Conservation (phyloP, 2,888 invertebrate genomes). For the Drosophila rellima region DNA sequence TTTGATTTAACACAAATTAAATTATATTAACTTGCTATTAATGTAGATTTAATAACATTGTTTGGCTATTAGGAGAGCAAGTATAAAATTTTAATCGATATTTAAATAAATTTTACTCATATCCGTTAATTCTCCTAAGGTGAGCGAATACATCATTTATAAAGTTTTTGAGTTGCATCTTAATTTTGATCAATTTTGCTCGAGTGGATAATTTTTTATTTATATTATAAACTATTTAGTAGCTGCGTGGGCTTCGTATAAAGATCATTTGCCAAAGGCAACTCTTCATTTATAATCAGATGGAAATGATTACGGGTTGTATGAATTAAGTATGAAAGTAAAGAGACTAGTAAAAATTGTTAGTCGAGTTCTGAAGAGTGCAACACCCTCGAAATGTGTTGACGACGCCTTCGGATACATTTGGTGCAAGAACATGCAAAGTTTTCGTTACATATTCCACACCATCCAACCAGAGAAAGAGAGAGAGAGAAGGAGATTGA, state of each 20-base stretch:
- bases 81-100: too few relatives aligned
- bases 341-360: slow-evolving; percentile 10
- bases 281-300: slow-evolving; percentile 14
- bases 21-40: too few relatives aligned
- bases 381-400: slow-evolving; percentile 54
- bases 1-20: too few relatives aligned
- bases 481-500: neutral
- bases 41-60: too few relatives aligned
- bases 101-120: too few relatives aligned
- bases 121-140: too few relatives aligned
- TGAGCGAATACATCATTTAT: too few relatives aligned
- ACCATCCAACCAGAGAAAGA: slow-evolving; percentile 22
- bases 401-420: slow-evolving; percentile 46
- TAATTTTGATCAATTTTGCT: neutral
- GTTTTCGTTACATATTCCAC: slow-evolving; percentile 50
- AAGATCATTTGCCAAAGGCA: slow-evolving; percentile 4
- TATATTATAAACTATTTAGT: neutral
- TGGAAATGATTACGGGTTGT: slow-evolving; percentile 1
- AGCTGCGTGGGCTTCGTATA: neutral
- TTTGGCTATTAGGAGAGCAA: too few relatives aligned
- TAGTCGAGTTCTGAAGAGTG: slow-evolving; percentile 33
- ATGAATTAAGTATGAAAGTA: slow-evolving; percentile 11
- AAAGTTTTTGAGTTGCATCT: too few relatives aligned
- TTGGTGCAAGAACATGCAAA: slow-evolving; percentile 55
- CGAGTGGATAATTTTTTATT: neutral